These are phyloP conservation scores for Drosophila histrio DNA, from an alignment of 2,888 invertebrate species.

Conservation along the genomic window DNA sequence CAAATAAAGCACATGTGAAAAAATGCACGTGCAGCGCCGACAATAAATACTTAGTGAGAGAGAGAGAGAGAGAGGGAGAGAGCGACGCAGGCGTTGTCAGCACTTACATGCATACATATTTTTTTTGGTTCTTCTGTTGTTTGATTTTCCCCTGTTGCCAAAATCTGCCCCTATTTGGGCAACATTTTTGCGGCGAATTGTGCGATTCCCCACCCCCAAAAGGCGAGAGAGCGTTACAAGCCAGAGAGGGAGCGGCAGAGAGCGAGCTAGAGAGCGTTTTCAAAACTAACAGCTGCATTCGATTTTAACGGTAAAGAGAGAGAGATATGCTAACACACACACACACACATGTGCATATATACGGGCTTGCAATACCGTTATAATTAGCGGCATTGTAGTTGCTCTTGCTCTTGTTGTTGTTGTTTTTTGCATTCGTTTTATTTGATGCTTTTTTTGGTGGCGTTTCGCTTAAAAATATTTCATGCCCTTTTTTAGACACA, in stretches of 20 bases:
- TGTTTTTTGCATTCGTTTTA: slow-evolving; percentile 31
- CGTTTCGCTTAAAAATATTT: slow-evolving; percentile 36
- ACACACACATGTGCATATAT: neutral
- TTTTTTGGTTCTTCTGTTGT: neutral
- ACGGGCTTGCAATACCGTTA: slow-evolving; percentile 38
- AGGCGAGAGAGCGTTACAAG: neutral
- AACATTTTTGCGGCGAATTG: slow-evolving; percentile 65
- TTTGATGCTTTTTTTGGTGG: slow-evolving; percentile 6
- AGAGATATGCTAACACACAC: slow-evolving; percentile 16
- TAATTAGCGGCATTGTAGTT: slow-evolving; percentile 40
- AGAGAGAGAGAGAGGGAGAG: too few species aligned
- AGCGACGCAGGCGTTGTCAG: slow-evolving; percentile 46
- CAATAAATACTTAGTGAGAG: neutral
- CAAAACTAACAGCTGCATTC: slow-evolving; percentile 57
- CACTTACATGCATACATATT: neutral
- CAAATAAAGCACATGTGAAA: slow-evolving; percentile 55
- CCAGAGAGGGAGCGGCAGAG: neutral
- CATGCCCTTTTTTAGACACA: slow-evolving; percentile 59
- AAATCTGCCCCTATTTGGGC: slow-evolving; percentile 56
- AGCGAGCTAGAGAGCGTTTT: slow-evolving; percentile 25
- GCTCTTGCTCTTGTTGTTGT: too few species aligned
- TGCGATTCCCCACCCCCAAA: slow-evolving; percentile 13
- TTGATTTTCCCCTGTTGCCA: slow-evolving; percentile 48
- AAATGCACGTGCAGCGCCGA: slow-evolving; percentile 63
- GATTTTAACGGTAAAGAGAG: slow-evolving; percentile 41